Evolutionary conservation across 1,140 invertebrate species (phyloP).

Genomic region (Adelges cooleyi): DNA sequence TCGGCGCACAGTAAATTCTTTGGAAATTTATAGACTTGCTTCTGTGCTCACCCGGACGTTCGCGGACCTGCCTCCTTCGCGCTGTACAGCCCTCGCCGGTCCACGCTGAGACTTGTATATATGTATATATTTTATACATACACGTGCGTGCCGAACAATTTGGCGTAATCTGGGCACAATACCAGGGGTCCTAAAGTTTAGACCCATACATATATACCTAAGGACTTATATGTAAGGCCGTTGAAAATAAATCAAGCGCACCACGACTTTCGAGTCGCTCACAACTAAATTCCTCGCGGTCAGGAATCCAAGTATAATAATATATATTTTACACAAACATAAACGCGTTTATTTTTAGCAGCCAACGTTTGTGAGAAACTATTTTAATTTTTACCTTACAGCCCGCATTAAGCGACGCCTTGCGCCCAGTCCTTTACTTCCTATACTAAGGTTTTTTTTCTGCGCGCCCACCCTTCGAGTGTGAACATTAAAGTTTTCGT

Average conservation of each 20-base stretch:
- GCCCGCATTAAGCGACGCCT: not conserved
- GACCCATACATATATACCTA: not conserved
- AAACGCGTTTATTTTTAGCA: not conserved
- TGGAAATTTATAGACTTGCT: too few species aligned
- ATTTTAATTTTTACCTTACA: not conserved
- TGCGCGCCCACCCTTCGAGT: not conserved
- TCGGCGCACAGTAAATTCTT: too few species aligned
- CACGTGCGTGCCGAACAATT: constrained; percentile 15
- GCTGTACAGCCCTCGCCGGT: not conserved
- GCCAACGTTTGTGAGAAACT: not conserved
- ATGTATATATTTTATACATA: not conserved
- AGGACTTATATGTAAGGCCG: not conserved
- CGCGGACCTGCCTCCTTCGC: not conserved
- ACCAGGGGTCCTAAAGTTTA: constrained; percentile 16
- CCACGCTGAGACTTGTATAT: not conserved
- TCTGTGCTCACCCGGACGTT: too few species aligned
- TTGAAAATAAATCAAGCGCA: constrained; percentile 11
- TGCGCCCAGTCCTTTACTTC: not conserved
- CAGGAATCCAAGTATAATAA: not conserved
- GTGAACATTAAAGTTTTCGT: constrained; percentile 3
- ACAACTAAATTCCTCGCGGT: not conserved
- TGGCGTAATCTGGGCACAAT: constrained; percentile 26
- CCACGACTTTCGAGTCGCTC: not conserved
- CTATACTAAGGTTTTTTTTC: not conserved
- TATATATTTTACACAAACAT: not conserved